phyloP scores from a whole-genome alignment of 2,888 invertebrate genomes.

The Lithophane socia region DNA sequence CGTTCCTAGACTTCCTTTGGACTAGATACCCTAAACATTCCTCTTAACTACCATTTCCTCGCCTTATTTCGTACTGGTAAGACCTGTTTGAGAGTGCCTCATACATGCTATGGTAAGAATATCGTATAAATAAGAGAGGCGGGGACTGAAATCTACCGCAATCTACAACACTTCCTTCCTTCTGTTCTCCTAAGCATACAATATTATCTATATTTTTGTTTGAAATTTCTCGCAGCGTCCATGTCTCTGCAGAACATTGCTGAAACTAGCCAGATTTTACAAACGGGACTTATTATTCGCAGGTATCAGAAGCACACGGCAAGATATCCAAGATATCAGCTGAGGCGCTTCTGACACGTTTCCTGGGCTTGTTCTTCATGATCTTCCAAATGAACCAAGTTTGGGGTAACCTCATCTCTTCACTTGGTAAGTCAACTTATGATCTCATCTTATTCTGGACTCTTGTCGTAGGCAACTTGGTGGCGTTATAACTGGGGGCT shows the following conservation, averaged over 20 bases:
- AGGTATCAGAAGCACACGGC: slow-evolving; percentile 91
- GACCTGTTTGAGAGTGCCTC: background rate
- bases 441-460: background rate
- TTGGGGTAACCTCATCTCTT: slow-evolving; percentile 93
- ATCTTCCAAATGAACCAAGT: slow-evolving; percentile 93
- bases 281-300: slow-evolving; percentile 24
- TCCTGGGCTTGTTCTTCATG: slow-evolving; percentile 94
- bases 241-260: no score
- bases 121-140: no score
- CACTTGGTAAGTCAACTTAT: slow-evolving; percentile 83
- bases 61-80: no score
- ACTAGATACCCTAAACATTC: background rate
- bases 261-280: background rate
- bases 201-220: no score
- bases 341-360: slow-evolving; percentile 91
- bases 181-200: no score
- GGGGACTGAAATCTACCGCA: no score
- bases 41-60: no score
- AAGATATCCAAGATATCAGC: slow-evolving; percentile 87
- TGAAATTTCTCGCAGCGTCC: no score
- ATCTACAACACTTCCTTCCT: no score
- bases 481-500: background rate
- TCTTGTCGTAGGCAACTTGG: background rate
- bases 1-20: no score
- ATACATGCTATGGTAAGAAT: no score